These are phyloP conservation scores for Symphodus melops DNA, from an alignment of 2,113 vertebrate species.

Conservation along the genomic window DNA sequence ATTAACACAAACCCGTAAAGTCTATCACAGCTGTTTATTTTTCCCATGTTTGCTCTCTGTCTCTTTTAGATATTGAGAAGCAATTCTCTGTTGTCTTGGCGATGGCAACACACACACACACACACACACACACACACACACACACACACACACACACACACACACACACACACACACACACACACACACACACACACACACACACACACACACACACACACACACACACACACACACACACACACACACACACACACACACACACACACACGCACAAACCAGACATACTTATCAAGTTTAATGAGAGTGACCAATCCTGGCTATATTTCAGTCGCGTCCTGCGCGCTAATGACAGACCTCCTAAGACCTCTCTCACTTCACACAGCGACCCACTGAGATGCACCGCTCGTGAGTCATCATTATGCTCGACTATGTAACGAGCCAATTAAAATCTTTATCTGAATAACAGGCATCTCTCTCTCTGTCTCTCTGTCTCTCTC, in stretches of 20 bases:
- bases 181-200: conserved; percentile 33
- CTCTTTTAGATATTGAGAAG: conserved; percentile 17
- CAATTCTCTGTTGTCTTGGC: conserved; percentile 2
- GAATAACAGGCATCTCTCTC: conserved; percentile 31
- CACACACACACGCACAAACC: conserved; percentile 13
- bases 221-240: conserved; percentile 38
- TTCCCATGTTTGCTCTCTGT: conserved; percentile 24
- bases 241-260: conserved; percentile 39
- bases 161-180: conserved; percentile 30
- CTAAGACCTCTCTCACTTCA: conserved; percentile 51
- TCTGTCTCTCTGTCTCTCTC: not conserved
- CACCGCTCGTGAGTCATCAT: conserved; percentile 49
- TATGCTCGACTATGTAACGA: conserved; percentile 44
- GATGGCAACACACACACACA: conserved; percentile 23
- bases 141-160: conserved; percentile 21
- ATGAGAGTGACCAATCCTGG: conserved; percentile 43
- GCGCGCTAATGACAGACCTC: conserved; percentile 63
- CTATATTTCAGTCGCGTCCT: conserved; percentile 60
- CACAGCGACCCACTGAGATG: conserved; percentile 35
- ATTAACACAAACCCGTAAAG: conserved; percentile 4
- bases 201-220: conserved; percentile 29
- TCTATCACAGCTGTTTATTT: conserved; percentile 31
- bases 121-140: not conserved
- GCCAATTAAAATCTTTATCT: conserved; percentile 60
- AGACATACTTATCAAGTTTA: conserved; percentile 60